Evolutionary conservation across 2,797 vertebrate species (phyloP), one percentile per base, ranked within the genome.

Genomic region (Tamandua tetradactyla): DNA sequence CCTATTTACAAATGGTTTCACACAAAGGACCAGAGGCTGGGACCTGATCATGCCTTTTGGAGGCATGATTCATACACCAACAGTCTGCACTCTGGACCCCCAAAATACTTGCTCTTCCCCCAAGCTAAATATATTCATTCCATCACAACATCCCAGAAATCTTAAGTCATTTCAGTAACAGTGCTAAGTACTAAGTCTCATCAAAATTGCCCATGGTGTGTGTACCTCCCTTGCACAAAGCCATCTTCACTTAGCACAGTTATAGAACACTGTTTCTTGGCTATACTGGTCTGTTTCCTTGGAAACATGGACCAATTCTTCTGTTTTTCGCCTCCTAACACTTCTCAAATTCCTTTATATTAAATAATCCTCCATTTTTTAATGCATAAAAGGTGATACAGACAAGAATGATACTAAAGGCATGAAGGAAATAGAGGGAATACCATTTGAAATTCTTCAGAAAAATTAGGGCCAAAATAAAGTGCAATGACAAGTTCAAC

Each of bases 371-470:
- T 85, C 32, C 75, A 62, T 71, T 93, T n/a, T 13, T 90, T 7
- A 90, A 95, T 52, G 94, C 42, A 88, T n/a, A 71, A 55, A 75
- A 93, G 18, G 42, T 81, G 83, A 94, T 64, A 57, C n/a, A 89
- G 94, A 90, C 37, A 93, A 89, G 83, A 78, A 11, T 22, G 30
- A 81, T 37, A 75, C 32, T 87, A 80, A 87, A 96, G 49, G 8
- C 40, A 35, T 47, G 23, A 93, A 89, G 89, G 47, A 89, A 75
- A 87, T 27, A 91, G 32, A 90, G 32, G 52, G 57, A 89, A 55
- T 55, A 81, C 32, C 66, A 89, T 59, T 86, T 72, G n/a, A 71
- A 74, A 83, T 18, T 55, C 52, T n/a, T 68, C 7, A 85, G 69
- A 62, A 91, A 88, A 88, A 85, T 75, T 40, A 7, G 27, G 17